Evolutionary conservation across 1,140 invertebrate genomes (phyloP).

Genomic region (Drosophila ironensis): DNA sequence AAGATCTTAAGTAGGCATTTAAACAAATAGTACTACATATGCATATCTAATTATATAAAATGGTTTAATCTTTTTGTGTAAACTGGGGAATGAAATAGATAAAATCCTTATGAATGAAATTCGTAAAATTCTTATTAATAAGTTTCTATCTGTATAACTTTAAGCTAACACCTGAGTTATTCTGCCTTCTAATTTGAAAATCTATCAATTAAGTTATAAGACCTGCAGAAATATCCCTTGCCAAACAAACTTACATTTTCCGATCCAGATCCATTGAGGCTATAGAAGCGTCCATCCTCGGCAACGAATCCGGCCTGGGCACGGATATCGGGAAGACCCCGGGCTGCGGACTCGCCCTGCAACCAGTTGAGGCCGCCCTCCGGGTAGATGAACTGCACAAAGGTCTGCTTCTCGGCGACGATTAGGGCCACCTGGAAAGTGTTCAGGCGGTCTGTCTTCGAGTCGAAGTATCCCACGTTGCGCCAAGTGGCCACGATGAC

Average conservation of each 20-base stretch:
- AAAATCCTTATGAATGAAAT: no score
- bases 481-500: slow-evolving; percentile 88
- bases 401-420: slow-evolving; percentile 91
- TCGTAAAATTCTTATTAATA: no score
- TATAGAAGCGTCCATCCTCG: slow-evolving; percentile 88
- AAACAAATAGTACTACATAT: no score
- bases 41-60: no score
- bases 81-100: no score
- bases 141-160: no score
- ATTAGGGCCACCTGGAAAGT: slow-evolving; percentile 86
- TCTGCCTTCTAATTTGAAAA: no score
- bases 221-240: not conserved
- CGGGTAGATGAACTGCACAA: slow-evolving; percentile 92
- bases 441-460: slow-evolving; percentile 83
- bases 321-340: slow-evolving; percentile 90
- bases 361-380: slow-evolving; percentile 95
- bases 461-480: slow-evolving; percentile 85
- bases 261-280: slow-evolving; percentile 92
- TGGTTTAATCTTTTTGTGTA: no score
- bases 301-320: slow-evolving; percentile 96
- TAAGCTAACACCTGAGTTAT: no score
- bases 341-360: slow-evolving; percentile 86
- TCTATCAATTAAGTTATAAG: no score
- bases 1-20: no score
- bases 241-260: slow-evolving; percentile 86